Conservation (phyloP, 2,888 invertebrate genomes). For the Steromphala cineraria region DNA sequence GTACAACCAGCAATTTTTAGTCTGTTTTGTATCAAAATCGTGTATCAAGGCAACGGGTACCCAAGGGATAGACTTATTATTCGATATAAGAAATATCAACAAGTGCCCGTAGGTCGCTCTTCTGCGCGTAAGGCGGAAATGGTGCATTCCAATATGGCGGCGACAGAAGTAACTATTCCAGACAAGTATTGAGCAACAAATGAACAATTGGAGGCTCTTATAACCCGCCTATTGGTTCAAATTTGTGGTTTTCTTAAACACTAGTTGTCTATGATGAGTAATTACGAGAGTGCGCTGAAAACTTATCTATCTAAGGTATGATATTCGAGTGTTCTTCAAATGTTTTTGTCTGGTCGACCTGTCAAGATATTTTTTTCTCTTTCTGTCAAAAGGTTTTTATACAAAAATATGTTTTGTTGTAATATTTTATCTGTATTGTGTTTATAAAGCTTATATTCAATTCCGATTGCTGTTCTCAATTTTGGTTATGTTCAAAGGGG, state of each 20-base stretch:
- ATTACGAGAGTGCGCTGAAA: constrained; percentile 35
- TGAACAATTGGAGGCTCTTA: background rate
- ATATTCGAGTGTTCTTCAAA: too few relatives aligned
- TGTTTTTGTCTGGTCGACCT: too few relatives aligned
- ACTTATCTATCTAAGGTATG: constrained; percentile 34
- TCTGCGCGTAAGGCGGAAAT: constrained; percentile 1
- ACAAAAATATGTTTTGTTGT: too few relatives aligned
- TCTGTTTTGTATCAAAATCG: too few relatives aligned
- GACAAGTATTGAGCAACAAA: constrained; percentile 17
- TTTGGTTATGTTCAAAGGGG: too few relatives aligned
- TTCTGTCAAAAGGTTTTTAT: too few relatives aligned
- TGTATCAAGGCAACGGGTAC: too few relatives aligned
- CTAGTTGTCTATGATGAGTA: constrained; percentile 25
- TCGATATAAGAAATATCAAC: background rate
- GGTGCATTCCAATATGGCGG: constrained; percentile 18
- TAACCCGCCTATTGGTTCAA: background rate
- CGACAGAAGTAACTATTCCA: background rate
- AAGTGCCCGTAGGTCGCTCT: background rate
- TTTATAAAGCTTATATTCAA: too few relatives aligned
- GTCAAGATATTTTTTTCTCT: background rate
- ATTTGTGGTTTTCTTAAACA: background rate
- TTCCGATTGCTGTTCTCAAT: too few relatives aligned
- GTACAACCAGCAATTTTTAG: too few relatives aligned
- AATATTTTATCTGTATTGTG: too few relatives aligned
- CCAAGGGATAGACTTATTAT: too few relatives aligned